These are phyloP conservation scores for Hartigia nigra DNA, from an alignment of 2,888 invertebrate species.

Conservation along the genomic window DNA sequence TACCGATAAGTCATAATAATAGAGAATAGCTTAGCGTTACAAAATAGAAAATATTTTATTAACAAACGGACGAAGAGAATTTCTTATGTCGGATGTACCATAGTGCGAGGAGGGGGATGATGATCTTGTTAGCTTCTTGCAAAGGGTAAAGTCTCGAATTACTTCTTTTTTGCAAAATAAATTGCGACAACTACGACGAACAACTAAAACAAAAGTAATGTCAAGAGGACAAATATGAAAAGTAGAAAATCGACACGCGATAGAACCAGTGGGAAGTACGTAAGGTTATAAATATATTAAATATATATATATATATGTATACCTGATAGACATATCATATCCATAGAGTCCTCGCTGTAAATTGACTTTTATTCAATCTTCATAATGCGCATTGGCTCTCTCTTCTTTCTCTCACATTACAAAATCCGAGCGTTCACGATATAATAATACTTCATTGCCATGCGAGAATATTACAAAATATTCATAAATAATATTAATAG, in stretches of 20 bases:
- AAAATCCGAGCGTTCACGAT: neutral
- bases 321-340: neutral
- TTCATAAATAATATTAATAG: conserved; percentile 62
- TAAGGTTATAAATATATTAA: neutral
- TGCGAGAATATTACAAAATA: conserved; percentile 57
- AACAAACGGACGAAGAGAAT: conserved; percentile 3
- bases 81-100: neutral
- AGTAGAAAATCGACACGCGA: neutral
- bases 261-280: neutral
- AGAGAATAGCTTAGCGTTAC: conserved; percentile 9
- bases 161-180: neutral
- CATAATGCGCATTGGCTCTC: neutral
- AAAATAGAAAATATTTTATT: conserved; percentile 12
- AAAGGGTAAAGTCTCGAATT: neutral
- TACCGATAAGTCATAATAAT: conserved; percentile 8
- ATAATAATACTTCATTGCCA: conserved; percentile 21
- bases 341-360: neutral
- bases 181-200: too few species aligned
- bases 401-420: neutral
- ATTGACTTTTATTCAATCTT: neutral
- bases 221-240: neutral
- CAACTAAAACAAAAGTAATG: neutral
- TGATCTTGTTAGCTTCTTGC: too few species aligned
- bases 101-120: too few species aligned
- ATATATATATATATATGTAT: neutral